Conservation (phyloP, 2,797 vertebrate species). For the Silurus aristotelis region DNA sequence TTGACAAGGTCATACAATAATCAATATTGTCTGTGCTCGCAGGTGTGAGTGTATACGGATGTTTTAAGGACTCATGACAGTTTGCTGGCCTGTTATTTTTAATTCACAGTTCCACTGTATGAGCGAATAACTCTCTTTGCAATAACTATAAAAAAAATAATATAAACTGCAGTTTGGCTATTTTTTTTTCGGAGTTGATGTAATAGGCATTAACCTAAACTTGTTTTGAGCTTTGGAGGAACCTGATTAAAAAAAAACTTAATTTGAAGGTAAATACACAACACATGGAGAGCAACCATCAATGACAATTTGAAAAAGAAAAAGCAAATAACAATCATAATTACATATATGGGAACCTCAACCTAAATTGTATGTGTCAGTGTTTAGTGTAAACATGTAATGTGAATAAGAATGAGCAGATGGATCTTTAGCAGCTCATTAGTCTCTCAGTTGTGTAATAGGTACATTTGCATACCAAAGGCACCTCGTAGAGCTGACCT, state of each 20-base stretch:
- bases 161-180: not conserved
- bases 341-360: not conserved
- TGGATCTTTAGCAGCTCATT: slow-evolving; percentile 21
- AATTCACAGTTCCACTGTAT: not conserved
- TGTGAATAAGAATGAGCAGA: slow-evolving; percentile 3
- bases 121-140: not conserved
- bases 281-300: too few species aligned
- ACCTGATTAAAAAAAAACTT: not conserved
- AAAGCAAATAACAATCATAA: not conserved
- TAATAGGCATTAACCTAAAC: not conserved
- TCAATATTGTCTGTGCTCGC: slow-evolving; percentile 28
- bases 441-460: not conserved
- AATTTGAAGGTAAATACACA: not conserved
- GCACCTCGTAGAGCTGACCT: not conserved
- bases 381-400: not conserved
- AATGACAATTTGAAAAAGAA: not conserved
- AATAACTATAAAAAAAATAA: too few species aligned
- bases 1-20: slow-evolving; percentile 31
- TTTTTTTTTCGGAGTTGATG: not conserved
- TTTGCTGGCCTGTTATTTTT: not conserved
- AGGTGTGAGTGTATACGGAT: slow-evolving; percentile 9
- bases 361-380: not conserved
- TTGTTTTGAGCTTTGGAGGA: not conserved
- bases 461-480: not conserved
- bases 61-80: not conserved